These are phyloP conservation scores for Campoplex nolae DNA, from an alignment of 2,888 invertebrate genomes.

Conservation along the genomic window DNA sequence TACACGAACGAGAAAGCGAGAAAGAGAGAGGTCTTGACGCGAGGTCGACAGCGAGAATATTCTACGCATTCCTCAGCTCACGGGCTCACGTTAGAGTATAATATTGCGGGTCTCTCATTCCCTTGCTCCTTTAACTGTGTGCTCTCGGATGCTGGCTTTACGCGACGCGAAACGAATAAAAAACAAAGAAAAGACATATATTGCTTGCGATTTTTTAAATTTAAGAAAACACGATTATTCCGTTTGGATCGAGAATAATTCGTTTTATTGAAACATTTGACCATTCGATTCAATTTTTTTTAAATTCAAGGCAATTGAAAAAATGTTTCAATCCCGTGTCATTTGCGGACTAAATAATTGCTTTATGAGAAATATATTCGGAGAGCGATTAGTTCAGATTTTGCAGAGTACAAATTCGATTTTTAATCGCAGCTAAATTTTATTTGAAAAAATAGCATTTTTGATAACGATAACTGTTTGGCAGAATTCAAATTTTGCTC, in stretches of 20 bases:
- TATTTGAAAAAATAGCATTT: too few relatives aligned
- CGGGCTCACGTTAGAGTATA: constrained; percentile 38
- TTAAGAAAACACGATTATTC: not conserved
- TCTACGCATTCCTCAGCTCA: constrained; percentile 69
- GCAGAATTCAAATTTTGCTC: not conserved
- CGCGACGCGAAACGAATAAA: constrained; percentile 51
- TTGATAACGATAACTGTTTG: not conserved
- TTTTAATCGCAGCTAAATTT: not conserved
- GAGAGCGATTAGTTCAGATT: not conserved
- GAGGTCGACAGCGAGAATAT: constrained; percentile 73
- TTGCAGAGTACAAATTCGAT: not conserved
- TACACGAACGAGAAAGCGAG: constrained; percentile 66
- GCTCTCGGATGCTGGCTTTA: constrained; percentile 47
- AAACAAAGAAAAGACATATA: constrained; percentile 53
- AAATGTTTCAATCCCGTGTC: not conserved
- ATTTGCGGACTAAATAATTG: not conserved
- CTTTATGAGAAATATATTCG: not conserved
- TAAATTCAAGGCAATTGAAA: not conserved
- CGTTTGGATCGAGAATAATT: not conserved
- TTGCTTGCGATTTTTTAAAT: not conserved
- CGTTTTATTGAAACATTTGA: not conserved
- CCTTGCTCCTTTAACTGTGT: constrained; percentile 22
- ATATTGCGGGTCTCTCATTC: constrained; percentile 32
- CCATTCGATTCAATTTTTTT: not conserved
- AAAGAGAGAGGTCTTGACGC: constrained; percentile 70